These are phyloP conservation scores for Planococcus citri DNA, from an alignment of 1,140 invertebrate genomes.

Conservation along the genomic window DNA sequence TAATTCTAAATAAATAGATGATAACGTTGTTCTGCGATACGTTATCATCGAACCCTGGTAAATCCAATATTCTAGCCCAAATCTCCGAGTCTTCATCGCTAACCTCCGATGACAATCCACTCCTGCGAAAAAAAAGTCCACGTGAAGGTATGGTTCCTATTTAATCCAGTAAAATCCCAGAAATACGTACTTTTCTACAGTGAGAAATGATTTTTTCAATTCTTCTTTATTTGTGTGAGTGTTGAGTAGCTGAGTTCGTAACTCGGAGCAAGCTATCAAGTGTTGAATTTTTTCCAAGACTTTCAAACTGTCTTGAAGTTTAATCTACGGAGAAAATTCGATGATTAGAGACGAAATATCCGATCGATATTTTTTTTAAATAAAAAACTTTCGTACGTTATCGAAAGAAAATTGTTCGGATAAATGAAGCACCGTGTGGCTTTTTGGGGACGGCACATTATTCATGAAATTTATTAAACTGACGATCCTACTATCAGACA, in stretches of 20 bases:
- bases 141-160: neutral
- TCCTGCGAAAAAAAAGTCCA: conserved; percentile 32
- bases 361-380: no score
- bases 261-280: neutral
- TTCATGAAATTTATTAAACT: conserved; percentile 53
- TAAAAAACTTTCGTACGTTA: no score
- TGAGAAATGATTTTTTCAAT: conserved; percentile 22
- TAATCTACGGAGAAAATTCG: neutral
- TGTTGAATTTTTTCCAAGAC: neutral
- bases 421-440: conserved; percentile 11
- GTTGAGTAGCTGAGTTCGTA: neutral
- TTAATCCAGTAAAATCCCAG: no score
- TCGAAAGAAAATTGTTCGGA: neutral
- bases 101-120: conserved; percentile 49
- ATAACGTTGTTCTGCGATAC: conserved; percentile 65
- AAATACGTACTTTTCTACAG: conserved; percentile 18
- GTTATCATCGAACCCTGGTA: conserved; percentile 73
- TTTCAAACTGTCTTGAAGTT: neutral
- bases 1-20: conserved; percentile 52
- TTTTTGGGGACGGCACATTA: conserved; percentile 45
- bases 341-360: no score
- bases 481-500: conserved; percentile 59
- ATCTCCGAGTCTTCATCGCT: conserved; percentile 63
- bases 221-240: neutral
- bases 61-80: conserved; percentile 57